Evolutionary conservation across 2,113 vertebrate genomes (phyloP).

Genomic region (Alectura lathami): DNA sequence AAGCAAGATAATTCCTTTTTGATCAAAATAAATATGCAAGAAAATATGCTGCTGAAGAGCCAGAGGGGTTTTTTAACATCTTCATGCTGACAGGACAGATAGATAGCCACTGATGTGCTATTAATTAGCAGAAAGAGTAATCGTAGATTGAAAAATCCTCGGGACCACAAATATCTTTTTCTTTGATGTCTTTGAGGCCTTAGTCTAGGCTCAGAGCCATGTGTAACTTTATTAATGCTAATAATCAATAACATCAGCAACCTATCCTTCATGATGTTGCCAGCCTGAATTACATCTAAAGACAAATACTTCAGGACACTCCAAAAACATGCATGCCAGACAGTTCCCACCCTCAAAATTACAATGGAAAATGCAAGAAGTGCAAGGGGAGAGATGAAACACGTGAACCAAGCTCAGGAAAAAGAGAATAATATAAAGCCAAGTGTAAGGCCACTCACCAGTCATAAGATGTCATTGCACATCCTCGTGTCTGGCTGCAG

Average conservation of each 20-base stretch:
- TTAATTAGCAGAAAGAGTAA: slow-evolving; percentile 30
- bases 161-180: not conserved
- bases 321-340: not conserved
- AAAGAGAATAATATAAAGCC: not conserved
- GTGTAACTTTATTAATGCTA: not conserved
- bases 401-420: not conserved
- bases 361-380: not conserved
- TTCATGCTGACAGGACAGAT: slow-evolving; percentile 16
- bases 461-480: not conserved
- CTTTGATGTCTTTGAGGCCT: not conserved
- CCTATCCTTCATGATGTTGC: not conserved
- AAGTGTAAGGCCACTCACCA: not conserved
- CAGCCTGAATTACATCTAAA: not conserved
- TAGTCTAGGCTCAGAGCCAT: not conserved
- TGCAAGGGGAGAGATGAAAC: not conserved
- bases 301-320: not conserved
- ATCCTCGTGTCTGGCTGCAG: not conserved
- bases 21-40: not conserved
- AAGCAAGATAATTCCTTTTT: not conserved
- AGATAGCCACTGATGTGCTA: not conserved
- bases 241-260: not conserved
- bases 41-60: slow-evolving; percentile 26
- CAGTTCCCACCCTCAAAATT: not conserved
- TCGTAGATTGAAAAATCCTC: not conserved
- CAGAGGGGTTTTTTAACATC: not conserved